A percentile compares a stretch with the other conserved stretches of the same genome.
Conservation (phyloP, 2,888 invertebrate species). For the Ennomos fuscantarius region DNA sequence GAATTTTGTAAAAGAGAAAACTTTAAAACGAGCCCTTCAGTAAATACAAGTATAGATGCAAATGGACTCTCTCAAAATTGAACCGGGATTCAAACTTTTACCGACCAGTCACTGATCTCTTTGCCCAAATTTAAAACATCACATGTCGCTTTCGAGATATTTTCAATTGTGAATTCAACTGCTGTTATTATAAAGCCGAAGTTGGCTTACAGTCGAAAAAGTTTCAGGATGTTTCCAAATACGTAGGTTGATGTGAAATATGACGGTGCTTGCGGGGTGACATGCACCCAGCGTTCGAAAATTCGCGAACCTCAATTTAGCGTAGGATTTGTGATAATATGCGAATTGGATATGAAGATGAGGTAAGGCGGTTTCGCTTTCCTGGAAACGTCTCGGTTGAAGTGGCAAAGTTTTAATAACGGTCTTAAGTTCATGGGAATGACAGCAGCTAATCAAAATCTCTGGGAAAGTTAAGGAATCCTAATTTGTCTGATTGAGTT, state of each 20-base stretch:
- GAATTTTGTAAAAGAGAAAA: slow-evolving; percentile 46
- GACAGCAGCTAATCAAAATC: slow-evolving; percentile 58
- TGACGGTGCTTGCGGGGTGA: slow-evolving; percentile 60
- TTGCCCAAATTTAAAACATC: slow-evolving; percentile 30
- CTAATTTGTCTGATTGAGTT: slow-evolving; percentile 63
- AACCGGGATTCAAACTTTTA: slow-evolving; percentile 70
- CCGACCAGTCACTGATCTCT: slow-evolving; percentile 59
- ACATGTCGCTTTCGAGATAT: slow-evolving; percentile 4
- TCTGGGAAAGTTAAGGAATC: slow-evolving; percentile 62
- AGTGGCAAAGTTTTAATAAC: slow-evolving; percentile 72
- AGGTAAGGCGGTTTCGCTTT: slow-evolving; percentile 58
- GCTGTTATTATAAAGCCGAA: slow-evolving; percentile 23
- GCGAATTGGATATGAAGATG: slow-evolving; percentile 61
- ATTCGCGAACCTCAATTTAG: slow-evolving; percentile 61
- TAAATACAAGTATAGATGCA: slow-evolving; percentile 61
- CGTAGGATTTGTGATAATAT: slow-evolving; percentile 70
- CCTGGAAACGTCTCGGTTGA: slow-evolving; percentile 54
- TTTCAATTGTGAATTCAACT: slow-evolving; percentile 34
- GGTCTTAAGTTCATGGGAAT: slow-evolving; percentile 49
- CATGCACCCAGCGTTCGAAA: slow-evolving; percentile 60
- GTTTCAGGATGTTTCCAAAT: slow-evolving; percentile 39
- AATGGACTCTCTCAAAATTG: slow-evolving; percentile 72
- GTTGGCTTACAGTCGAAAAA: slow-evolving; percentile 34
- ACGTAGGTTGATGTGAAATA: slow-evolving; percentile 54
- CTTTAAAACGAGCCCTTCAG: slow-evolving; percentile 44